These are phyloP conservation scores for Pseudorhombus dupliciocellatus DNA, from an alignment of 2,113 vertebrate species.

Conservation along the genomic window DNA sequence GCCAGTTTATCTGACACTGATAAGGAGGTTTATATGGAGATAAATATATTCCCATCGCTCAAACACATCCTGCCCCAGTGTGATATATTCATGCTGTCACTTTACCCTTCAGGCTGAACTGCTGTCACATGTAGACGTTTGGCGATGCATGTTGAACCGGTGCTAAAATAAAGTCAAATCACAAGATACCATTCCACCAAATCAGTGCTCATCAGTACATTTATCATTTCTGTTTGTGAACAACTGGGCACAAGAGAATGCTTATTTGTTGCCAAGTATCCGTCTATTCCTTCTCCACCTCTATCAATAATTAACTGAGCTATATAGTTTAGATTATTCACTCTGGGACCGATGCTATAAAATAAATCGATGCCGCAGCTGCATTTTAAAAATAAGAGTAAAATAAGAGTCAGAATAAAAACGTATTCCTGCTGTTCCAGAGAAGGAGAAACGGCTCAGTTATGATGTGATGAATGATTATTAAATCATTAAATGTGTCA, in stretches of 20 bases:
- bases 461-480: not conserved
- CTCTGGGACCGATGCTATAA: not conserved
- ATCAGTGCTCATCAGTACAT: too few relatives aligned
- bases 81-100: not conserved
- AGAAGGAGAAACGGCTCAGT: not conserved
- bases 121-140: not conserved
- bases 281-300: not conserved
- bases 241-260: not conserved
- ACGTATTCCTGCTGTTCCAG: not conserved
- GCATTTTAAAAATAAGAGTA: not conserved
- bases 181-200: not conserved
- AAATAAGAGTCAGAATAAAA: not conserved
- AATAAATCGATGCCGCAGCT: not conserved
- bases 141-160: not conserved
- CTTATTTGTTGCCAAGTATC: not conserved
- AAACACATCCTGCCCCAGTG: not conserved
- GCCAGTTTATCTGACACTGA: constrained; percentile 14
- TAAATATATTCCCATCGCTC: constrained; percentile 18
- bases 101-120: not conserved
- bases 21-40: not conserved
- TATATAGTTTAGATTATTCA: not conserved
- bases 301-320: not conserved
- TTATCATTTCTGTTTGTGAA: too few relatives aligned
- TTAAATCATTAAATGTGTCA: too few relatives aligned
- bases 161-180: not conserved